Evolutionary conservation across 2,888 invertebrate species (phyloP).

Genomic region (Asteroscopus sphinx): DNA sequence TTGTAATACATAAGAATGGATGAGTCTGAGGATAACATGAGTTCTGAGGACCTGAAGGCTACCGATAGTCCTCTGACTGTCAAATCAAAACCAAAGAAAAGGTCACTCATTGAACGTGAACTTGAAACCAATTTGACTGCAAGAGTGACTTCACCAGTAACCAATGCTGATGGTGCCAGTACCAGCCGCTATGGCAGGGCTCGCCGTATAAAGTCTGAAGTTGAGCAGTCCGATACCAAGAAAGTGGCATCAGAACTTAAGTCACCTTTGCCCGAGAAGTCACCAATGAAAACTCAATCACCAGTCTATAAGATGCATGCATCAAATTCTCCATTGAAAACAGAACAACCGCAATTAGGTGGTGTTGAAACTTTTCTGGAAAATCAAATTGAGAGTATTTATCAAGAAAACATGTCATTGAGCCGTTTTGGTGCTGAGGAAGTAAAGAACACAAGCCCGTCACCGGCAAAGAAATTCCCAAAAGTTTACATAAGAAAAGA

Average conservation of each 20-base stretch:
- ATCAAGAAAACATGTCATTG: slow-evolving; percentile 77
- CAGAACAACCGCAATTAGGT: slow-evolving; percentile 66
- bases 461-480: slow-evolving; percentile 68
- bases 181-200: slow-evolving; percentile 91
- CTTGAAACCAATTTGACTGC: slow-evolving; percentile 83
- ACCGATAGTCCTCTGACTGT: slow-evolving; percentile 58
- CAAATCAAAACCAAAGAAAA: slow-evolving; percentile 79
- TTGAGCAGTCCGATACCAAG: slow-evolving; percentile 79
- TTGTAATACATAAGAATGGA: slow-evolving; percentile 71
- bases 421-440: slow-evolving; percentile 77
- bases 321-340: slow-evolving; percentile 76
- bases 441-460: slow-evolving; percentile 56
- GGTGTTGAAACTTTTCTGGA: slow-evolving; percentile 64
- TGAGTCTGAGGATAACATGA: slow-evolving; percentile 79
- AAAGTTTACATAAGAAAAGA: slow-evolving; percentile 84
- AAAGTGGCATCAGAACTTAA: slow-evolving; percentile 70
- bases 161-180: slow-evolving; percentile 66
- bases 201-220: slow-evolving; percentile 86
- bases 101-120: slow-evolving; percentile 82
- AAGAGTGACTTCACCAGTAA: slow-evolving; percentile 77
- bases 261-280: slow-evolving; percentile 69
- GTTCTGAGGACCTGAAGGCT: slow-evolving; percentile 69
- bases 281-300: slow-evolving; percentile 69
- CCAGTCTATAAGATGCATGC: slow-evolving; percentile 82
- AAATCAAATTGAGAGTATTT: slow-evolving; percentile 79